These are phyloP conservation scores for Hydrocynus forskahlii DNA, from an alignment of 2,797 vertebrate species.

Conservation along the genomic window DNA sequence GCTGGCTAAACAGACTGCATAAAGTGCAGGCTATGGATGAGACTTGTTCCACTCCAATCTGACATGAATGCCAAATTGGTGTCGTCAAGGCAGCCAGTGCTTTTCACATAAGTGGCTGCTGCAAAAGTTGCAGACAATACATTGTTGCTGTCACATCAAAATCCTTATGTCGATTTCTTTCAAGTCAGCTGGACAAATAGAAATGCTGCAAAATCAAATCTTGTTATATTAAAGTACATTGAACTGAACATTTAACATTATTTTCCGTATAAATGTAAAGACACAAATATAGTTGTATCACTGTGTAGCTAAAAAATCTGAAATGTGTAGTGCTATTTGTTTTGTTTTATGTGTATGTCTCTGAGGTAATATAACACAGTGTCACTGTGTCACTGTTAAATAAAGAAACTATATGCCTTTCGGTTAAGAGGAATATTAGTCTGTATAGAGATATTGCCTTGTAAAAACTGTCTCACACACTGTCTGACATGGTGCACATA, in stretches of 20 bases:
- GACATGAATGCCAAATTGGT: slow-evolving; percentile 19
- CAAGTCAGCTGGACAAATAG: no score
- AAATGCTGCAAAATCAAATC: not conserved
- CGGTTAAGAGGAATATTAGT: not conserved
- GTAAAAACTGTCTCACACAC: slow-evolving; percentile 1
- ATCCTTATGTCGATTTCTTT: not conserved
- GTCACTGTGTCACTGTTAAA: not conserved
- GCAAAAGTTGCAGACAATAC: not conserved
- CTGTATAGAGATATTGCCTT: slow-evolving; percentile 15
- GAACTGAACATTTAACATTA: no score
- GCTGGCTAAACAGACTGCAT: slow-evolving; percentile 1
- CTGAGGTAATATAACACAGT: not conserved
- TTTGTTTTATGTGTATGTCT: slow-evolving; percentile 24
- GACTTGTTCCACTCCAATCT: not conserved
- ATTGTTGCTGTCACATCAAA: not conserved
- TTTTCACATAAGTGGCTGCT: not conserved
- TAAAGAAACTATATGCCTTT: not conserved
- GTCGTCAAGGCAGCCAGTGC: not conserved
- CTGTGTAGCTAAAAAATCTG: not conserved
- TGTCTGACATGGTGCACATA: slow-evolving; percentile 17
- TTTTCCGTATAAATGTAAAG: not conserved
- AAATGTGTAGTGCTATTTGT: not conserved
- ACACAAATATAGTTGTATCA: no score
- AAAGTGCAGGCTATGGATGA: slow-evolving; percentile 12
- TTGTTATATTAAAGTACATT: not conserved